Evolutionary conservation across 2,888 invertebrate genomes (phyloP).

Genomic region (Drosophila peninsularis): DNA sequence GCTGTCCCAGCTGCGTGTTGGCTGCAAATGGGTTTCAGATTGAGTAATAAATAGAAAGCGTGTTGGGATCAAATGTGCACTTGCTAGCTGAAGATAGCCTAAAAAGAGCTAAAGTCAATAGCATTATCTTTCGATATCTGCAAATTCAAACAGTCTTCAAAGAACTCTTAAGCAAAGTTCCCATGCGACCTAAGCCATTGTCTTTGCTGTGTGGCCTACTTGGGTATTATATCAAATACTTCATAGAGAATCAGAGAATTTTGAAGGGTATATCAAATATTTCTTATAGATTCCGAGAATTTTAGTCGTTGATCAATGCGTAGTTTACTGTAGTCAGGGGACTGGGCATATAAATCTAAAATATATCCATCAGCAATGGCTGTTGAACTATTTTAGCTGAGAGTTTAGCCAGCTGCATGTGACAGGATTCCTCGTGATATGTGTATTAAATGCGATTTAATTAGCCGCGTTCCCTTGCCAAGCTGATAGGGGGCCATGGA

Average conservation of each 20-base stretch:
- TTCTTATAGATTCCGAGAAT: too few relatives aligned
- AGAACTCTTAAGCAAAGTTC: too few relatives aligned
- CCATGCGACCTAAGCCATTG: too few relatives aligned
- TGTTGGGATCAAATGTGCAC: too few relatives aligned
- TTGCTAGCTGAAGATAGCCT: too few relatives aligned
- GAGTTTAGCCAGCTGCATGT: constrained; percentile 28
- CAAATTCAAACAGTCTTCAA: too few relatives aligned
- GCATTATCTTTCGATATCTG: too few relatives aligned
- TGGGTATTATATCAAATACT: too few relatives aligned
- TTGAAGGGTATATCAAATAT: not conserved
- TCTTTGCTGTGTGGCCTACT: too few relatives aligned
- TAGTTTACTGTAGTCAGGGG: not conserved
- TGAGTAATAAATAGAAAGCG: too few relatives aligned
- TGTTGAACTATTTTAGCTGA: not conserved
- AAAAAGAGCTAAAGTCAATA: too few relatives aligned
- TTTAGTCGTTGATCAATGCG: not conserved
- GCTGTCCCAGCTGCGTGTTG: not conserved
- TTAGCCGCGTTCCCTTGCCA: constrained; percentile 45
- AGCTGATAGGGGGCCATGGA: constrained; percentile 17
- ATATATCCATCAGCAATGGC: not conserved
- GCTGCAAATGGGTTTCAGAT: not conserved
- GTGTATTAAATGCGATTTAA: constrained; percentile 41
- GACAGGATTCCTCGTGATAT: constrained; percentile 20
- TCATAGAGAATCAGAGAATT: not conserved
- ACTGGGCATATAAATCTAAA: too few relatives aligned